These are phyloP conservation scores for Drosophila prosaltans DNA, from an alignment of 1,140 invertebrate genomes.

Conservation along the genomic window DNA sequence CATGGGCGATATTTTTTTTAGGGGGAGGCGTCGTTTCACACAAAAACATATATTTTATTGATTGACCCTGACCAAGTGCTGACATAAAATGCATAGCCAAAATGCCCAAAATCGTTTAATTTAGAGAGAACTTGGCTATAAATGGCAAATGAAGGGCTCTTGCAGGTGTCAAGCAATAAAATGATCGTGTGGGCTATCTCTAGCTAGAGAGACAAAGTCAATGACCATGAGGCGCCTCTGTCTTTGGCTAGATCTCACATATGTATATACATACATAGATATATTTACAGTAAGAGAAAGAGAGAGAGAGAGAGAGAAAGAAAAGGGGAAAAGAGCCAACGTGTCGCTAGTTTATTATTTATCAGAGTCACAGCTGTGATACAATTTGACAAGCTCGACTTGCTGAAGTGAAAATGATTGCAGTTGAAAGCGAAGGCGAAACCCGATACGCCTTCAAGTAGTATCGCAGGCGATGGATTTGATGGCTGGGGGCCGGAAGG, in stretches of 20 bases:
- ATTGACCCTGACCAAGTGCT: slow-evolving; percentile 41
- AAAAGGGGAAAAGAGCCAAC: slow-evolving; percentile 35
- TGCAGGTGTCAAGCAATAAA: slow-evolving; percentile 18
- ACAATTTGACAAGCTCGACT: slow-evolving; percentile 70
- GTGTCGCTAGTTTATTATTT: slow-evolving; percentile 67
- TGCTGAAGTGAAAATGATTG: slow-evolving; percentile 71
- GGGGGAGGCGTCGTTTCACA: neutral
- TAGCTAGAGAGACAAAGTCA: slow-evolving; percentile 39
- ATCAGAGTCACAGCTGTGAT: slow-evolving; percentile 57
- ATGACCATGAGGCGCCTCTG: slow-evolving; percentile 55
- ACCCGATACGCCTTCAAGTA: slow-evolving; percentile 77
- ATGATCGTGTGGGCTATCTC: slow-evolving; percentile 14
- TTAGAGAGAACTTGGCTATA: slow-evolving; percentile 30
- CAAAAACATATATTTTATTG: slow-evolving; percentile 7
- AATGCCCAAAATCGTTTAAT: neutral
- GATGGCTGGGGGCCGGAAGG: slow-evolving; percentile 5
- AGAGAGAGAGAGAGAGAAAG: neutral
- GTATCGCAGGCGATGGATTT: slow-evolving; percentile 35
- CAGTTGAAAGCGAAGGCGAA: slow-evolving; percentile 75
- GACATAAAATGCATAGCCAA: slow-evolving; percentile 29
- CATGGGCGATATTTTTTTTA: slow-evolving; percentile 26
- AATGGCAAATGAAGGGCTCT: slow-evolving; percentile 51
- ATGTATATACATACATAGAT: no score
- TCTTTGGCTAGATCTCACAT: slow-evolving; percentile 32
- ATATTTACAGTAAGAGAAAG: neutral